These are phyloP conservation scores for Leptinotarsa texana DNA, from an alignment of 1,140 invertebrate species.

Conservation along the genomic window DNA sequence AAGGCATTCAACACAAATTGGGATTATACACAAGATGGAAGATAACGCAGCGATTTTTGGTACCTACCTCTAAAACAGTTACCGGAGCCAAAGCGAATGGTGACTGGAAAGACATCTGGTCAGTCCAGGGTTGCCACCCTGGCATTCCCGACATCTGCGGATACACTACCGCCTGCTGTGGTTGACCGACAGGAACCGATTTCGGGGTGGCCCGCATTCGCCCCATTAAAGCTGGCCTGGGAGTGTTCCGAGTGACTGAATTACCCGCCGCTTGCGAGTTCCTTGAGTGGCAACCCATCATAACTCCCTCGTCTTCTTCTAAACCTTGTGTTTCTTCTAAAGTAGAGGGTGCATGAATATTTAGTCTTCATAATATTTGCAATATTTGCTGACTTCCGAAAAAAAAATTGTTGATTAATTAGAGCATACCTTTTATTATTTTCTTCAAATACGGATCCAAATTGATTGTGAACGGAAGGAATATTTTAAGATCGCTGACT, in stretches of 20 bases:
- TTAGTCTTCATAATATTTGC: neutral
- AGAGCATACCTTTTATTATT: slow-evolving; percentile 81
- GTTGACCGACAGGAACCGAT: neutral
- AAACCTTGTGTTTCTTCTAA: slow-evolving; percentile 70
- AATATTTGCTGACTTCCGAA: neutral
- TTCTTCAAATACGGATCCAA: slow-evolving; percentile 95
- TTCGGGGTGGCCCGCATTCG: slow-evolving; percentile 17
- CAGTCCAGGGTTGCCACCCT: slow-evolving; percentile 28
- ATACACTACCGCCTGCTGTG: slow-evolving; percentile 13
- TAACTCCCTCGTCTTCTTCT: slow-evolving; percentile 62
- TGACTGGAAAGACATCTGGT: slow-evolving; percentile 14
- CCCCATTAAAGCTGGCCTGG: slow-evolving; percentile 18
- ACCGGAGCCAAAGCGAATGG: slow-evolving; percentile 36
- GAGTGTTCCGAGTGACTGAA: slow-evolving; percentile 21
- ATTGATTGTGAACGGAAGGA: slow-evolving; percentile 95
- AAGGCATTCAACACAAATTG: too few species aligned
- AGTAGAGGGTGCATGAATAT: slow-evolving; percentile 21
- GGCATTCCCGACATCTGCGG: slow-evolving; percentile 19
- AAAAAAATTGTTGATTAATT: neutral
- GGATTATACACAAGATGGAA: neutral
- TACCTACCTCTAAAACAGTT: slow-evolving; percentile 25
- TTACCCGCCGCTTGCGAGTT: slow-evolving; percentile 28
- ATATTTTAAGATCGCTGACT: slow-evolving; percentile 88
- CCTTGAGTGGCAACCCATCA: slow-evolving; percentile 29
- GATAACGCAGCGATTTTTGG: neutral